Base-by-base conservation (phyloP, 2,113 vertebrate species). In the Chaetops frenatus region DNA sequence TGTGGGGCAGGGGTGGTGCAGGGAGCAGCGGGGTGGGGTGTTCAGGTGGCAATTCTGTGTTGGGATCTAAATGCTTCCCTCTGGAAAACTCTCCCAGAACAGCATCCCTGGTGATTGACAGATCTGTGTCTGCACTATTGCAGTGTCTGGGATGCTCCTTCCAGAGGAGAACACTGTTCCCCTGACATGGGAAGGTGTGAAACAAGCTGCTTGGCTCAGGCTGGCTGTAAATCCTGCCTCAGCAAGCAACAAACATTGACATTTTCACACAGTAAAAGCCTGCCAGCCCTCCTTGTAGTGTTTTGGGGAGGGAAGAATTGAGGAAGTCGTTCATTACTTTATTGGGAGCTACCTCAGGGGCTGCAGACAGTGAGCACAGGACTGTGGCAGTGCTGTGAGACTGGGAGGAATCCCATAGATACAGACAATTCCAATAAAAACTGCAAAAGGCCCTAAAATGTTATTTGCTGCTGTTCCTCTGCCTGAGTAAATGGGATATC, bases 131-230 rank as follows among this genome's bases (percentile, higher is more conserved):
- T 95, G 53, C 70, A 38, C 58, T 38, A 48, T 23, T 95, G 90
- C 92, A 79, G 44, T 28, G 57, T 90, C 88, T 92, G 93, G 90
- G 79, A 60, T 2, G 1, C 1, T 3, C 73, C 78, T 95, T 94
- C 91, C 96, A 96, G 94, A 91, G 93, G 93, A 94, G 67, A 95
- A 35, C 81, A 8, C 87, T 70, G 78, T 58, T 91, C 94, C 90
- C 81, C 90, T 93, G 73, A 60, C 84, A 90, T 50, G 31, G 42
- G 91, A 69, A 88, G 92, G 96, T 94, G 95, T 94, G 90, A 95
- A 96, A 92, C 93, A 93, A 93, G 85, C 93, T 94, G 93, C 91
- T 88, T 92, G 94, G 93, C 94, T 90, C 62, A 42, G 78, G 29
- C 87, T 85, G 6, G 16, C 93, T 96, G 90, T 44, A 88, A 88